These are phyloP conservation scores for human (Homo sapiens) DNA, from an alignment of 2,113 vertebrate species.

Conservation along the genomic window GRCh38 chr18:60491001-60491500, in stretches of 20 bases:
- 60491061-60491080: not conserved
- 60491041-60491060: not conserved
- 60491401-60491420: no score
- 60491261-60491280: not conserved
- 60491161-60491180: not conserved
- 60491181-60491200: not conserved
- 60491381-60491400: no score
- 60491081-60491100: conserved; percentile 37
- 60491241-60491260: not conserved
- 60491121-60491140: not conserved
- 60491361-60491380: no score
- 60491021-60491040: not conserved
- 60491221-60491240: not conserved
- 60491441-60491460: no score
- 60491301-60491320: not conserved
- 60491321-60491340: no score
- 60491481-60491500: no score
- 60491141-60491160: not conserved
- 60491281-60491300: not conserved
- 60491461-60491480: accelerated
- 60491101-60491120: not conserved
- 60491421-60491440: no score
- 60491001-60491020: not conserved
- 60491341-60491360: no score
- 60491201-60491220: not conserved